A percentile compares a stretch with the other conserved stretches of the same genome.
Conservation (phyloP, 2,797 vertebrate species). For the Liparis tanakae region DNA sequence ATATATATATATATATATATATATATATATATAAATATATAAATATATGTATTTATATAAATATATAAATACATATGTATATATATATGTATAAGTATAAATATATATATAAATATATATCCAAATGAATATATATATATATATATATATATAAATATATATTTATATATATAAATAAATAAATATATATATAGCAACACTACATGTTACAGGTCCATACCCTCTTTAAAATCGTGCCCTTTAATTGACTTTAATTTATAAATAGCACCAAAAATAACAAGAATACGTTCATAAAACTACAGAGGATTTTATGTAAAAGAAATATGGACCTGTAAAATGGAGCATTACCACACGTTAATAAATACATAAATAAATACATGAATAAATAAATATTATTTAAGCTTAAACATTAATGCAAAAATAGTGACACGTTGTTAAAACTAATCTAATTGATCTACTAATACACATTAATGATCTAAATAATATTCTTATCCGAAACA, state of each 20-base stretch:
- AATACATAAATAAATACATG: not conserved
- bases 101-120: too few relatives aligned
- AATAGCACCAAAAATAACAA: not conserved
- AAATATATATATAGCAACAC: not conserved
- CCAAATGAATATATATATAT: too few relatives aligned
- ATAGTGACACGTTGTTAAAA: slow-evolving; percentile 6
- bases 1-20: not conserved
- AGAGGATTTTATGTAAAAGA: not conserved
- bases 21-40: too few relatives aligned
- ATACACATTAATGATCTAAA: not conserved
- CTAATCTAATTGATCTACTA: not conserved
- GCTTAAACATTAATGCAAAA: slow-evolving; percentile 14
- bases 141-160: too few relatives aligned
- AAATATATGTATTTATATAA: not conserved
- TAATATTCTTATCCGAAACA: slow-evolving; percentile 14
- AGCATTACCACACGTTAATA: slow-evolving; percentile 13
- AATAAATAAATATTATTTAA: not conserved
- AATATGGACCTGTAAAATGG: slow-evolving; percentile 36
- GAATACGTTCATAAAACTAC: not conserved
- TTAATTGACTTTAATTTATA: not conserved
- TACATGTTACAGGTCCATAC: slow-evolving; percentile 33
- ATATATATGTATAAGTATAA: too few relatives aligned
- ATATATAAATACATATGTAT: too few relatives aligned
- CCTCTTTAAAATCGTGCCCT: not conserved
- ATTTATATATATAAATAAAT: too few relatives aligned